Conservation (phyloP, 2,797 vertebrate species). For the Agapornis canus region DNA sequence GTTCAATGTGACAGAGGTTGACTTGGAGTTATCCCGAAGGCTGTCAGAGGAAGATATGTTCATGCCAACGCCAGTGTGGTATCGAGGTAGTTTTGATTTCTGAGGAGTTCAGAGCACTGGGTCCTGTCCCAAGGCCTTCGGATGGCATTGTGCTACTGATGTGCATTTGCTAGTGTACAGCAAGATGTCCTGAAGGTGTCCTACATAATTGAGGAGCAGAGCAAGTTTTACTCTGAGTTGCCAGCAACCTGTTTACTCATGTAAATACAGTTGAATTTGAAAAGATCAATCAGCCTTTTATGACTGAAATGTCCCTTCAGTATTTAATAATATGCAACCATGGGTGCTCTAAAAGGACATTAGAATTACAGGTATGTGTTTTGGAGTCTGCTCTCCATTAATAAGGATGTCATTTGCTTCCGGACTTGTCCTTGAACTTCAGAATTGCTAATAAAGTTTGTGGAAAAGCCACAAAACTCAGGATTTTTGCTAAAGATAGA, state of each 20-base stretch:
- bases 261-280: neutral
- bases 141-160: neutral
- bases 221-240: neutral
- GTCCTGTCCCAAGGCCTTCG: neutral
- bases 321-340: neutral
- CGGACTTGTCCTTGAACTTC: neutral
- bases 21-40: neutral
- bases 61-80: neutral
- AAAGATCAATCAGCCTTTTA: neutral
- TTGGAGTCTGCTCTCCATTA: neutral
- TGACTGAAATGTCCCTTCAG: neutral
- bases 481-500: constrained; percentile 10
- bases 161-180: neutral
- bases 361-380: neutral
- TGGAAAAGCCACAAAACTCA: neutral
- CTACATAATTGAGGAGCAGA: neutral
- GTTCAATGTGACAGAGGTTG: neutral
- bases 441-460: neutral
- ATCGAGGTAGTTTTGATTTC: neutral
- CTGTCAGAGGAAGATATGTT: neutral
- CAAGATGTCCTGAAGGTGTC: neutral
- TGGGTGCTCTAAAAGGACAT: neutral
- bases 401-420: neutral
- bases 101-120: neutral
- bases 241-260: neutral